Evolutionary conservation across 2,797 vertebrate genomes (phyloP), one percentile per base, ranked within the genome.

Genomic region (Tympanoctomys barrerae): DNA sequence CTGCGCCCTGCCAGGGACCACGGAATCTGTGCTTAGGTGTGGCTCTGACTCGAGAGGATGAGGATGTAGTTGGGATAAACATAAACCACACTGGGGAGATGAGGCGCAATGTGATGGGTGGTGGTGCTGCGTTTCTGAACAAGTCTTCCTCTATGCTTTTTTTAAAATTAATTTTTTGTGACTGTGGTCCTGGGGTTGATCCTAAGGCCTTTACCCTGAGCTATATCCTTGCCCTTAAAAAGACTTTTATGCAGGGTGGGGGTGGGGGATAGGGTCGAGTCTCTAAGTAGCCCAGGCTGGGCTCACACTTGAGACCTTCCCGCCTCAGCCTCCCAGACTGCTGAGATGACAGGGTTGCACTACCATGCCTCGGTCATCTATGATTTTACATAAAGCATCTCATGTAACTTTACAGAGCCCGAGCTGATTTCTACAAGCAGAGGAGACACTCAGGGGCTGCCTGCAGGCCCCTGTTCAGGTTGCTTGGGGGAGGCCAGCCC

Each of bases 391-490:
- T 70, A 75, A 79, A 61, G 46, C 14, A 6, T 71, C 22, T 92
- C 19, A 22, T 18, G 9, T 36, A 26, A 54, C 62, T 91, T 86
- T 78, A 39, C 1, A 61, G 73, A 70, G 3, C 5, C 54, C n/a
- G 64, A 33, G 54, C 16, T 61, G 36, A 19, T 64, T 80, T 49
- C 71, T 12, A 9, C 0, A 22, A 68, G 83, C 9, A 75, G 39
- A 78, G 59, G 62, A 61, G 70, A 46, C 46, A 33, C 19, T 31
- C 5, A 19, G 61, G 18, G 31, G 26, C 33, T 31, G 61, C 22
- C 78, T n/a, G 42, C 13, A 0, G 28, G n/a, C 2, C 18, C n/a
- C 24, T 0, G 0, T 28, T 19, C 36, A n/a, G 7, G 7, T 24
- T 31, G 2, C 10, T 11, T 49, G 9, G 54, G 54, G n/a, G 73